Evolutionary conservation across 2,797 vertebrate species (phyloP), one percentile per base, ranked within the genome.

Genomic region (Sarcophilus harrisii): DNA sequence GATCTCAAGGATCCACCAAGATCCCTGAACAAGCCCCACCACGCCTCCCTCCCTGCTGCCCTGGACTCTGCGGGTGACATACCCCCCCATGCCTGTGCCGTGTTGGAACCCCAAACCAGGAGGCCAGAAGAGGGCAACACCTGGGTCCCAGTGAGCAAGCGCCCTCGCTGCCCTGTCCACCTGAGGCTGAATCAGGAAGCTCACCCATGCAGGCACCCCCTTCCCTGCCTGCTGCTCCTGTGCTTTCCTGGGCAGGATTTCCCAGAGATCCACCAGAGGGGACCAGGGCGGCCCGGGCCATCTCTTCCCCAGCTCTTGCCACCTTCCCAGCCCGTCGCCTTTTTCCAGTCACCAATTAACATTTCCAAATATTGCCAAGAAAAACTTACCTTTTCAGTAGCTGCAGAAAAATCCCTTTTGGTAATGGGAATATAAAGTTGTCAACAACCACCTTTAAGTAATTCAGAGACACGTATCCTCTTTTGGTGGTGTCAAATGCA

Each of bases 401-500:
- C 97, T 98, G 98, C 96, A 98, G 98, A 96, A 99, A 99, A 97
- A 98, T 97, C 97, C 97, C 98, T 94, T 97, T 98, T 59, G 98
- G 98, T 95, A 99, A 97, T 90, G 97, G 98, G 98, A 98, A 99
- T 91, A 99, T 93, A 94, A 99, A 99, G 95, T 98, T 98, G 98
- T 98, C 98, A 94, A 99, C 97, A 97, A 99, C 97, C 8, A 98
- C 97, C 98, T 99, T 98, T 93, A 99, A 98, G 98, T 98, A 98
- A 92, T 99, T 98, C 97, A 98, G 96, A 96, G 98, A 97, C 38
- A 99, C 96, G 91, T 98, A 98, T 96, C 98, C 99, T n/a, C 97
- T 96, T 95, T 32, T 49, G 93, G 97, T 97, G 95, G 97, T 97
- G 98, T 99, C 98, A 97, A 97, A 99, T 90, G 98, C 98, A 97